A percentile compares a stretch with the other conserved stretches of the same genome.
These are phyloP conservation scores for Sorex maritimensis DNA, from an alignment of 2,797 vertebrate species.

Conservation along the genomic window DNA sequence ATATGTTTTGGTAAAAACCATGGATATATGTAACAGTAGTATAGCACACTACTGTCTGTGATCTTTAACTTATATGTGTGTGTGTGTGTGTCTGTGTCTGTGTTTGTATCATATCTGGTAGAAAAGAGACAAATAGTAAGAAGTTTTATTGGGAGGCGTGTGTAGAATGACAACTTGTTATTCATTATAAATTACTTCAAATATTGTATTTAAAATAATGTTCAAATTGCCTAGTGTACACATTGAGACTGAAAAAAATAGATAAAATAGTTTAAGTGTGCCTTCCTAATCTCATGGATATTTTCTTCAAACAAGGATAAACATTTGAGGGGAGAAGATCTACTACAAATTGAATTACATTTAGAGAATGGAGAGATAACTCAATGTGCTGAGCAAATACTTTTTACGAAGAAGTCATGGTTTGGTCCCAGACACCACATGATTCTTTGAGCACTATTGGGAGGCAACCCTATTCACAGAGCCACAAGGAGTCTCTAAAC, in stretches of 20 bases:
- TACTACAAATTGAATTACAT: neutral
- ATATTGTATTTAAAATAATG: neutral
- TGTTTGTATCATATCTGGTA: neutral
- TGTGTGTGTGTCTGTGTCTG: too few species aligned
- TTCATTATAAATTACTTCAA: neutral
- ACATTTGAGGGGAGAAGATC: neutral
- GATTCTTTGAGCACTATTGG: too few species aligned
- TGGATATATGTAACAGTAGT: neutral
- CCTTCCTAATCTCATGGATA: neutral
- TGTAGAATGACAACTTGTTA: neutral
- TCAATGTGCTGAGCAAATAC: too few species aligned
- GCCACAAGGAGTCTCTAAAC: too few species aligned
- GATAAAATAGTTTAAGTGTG: constrained; percentile 13
- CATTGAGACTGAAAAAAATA: neutral
- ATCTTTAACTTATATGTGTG: neutral
- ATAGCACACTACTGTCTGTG: fast-evolving
- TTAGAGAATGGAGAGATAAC: too few species aligned
- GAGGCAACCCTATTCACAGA: too few species aligned
- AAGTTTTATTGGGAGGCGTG: neutral
- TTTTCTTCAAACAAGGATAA: constrained; percentile 34
- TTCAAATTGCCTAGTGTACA: neutral
- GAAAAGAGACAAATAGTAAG: neutral
- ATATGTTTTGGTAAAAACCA: neutral
- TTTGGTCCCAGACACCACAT: too few species aligned
- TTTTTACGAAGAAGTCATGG: too few species aligned